A percentile compares a stretch with the other conserved stretches of the same genome.
phyloP scores from a whole-genome alignment of 2,888 invertebrate genomes.

The Hypselothyrea guttata region DNA sequence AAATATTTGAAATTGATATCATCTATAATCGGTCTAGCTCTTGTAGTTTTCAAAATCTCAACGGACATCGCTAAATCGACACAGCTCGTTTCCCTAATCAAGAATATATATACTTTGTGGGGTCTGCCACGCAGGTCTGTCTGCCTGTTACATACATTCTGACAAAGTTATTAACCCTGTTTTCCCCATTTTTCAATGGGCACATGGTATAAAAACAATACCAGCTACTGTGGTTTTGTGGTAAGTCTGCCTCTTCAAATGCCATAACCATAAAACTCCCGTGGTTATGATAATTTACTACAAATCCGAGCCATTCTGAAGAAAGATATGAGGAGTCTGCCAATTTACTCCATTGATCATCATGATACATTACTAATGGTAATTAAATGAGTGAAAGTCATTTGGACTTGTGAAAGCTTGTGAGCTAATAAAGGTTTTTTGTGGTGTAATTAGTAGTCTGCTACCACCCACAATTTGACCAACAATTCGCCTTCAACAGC shows the following conservation, averaged over 20 bases:
- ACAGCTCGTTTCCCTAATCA: no score
- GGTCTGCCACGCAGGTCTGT: no score
- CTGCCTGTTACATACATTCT: no score
- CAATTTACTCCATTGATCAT: conserved; percentile 20
- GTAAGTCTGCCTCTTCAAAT: conserved; percentile 27
- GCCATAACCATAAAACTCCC: conserved; percentile 23
- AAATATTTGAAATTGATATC: no score
- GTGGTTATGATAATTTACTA: conserved; percentile 16
- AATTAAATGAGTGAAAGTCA: conserved; percentile 65
- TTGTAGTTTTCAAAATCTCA: no score
- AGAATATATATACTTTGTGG: no score
- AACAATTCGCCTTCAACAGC: background rate
- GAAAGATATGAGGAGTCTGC: conserved; percentile 32
- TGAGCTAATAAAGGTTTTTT: conserved; percentile 63
- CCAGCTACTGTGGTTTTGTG: conserved; percentile 19
- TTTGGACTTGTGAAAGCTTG: conserved; percentile 57
- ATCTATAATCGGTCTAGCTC: no score
- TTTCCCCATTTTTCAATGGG: no score
- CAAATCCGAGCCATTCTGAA: conserved; percentile 44
- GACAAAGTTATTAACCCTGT: no score
- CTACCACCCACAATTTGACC: conserved; percentile 16
- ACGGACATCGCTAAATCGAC: no score
- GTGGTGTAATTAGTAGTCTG: conserved; percentile 56
- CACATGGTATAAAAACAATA: no score
- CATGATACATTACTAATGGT: conserved; percentile 5